phyloP scores from a whole-genome alignment of 2,888 invertebrate species.

The Boloria selene region DNA sequence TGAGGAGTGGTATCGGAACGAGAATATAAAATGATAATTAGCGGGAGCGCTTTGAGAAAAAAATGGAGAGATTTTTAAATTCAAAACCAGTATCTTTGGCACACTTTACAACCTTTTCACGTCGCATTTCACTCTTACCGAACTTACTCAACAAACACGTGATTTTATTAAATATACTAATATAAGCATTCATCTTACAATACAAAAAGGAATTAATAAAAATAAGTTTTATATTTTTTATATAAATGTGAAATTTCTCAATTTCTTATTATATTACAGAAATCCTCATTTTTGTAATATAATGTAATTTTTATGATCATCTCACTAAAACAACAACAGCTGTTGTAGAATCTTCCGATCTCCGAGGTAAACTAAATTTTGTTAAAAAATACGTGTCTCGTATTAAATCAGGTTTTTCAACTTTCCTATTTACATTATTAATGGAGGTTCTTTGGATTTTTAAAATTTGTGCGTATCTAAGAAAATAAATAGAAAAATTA shows the following conservation, averaged over 20 bases:
- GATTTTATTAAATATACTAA: neutral
- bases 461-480: neutral
- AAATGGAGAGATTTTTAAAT: slow-evolving; percentile 43
- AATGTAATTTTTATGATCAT: neutral
- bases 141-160: slow-evolving; percentile 27
- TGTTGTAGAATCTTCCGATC: neutral
- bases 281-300: no score
- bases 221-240: no score
- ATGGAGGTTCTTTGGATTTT: slow-evolving; percentile 1
- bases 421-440: slow-evolving; percentile 16
- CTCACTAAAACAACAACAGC: slow-evolving; percentile 1
- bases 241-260: no score
- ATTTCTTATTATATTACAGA: no score
- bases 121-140: slow-evolving; percentile 41
- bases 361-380: slow-evolving; percentile 6
- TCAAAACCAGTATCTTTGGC: slow-evolving; percentile 44
- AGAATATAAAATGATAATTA: slow-evolving; percentile 36
- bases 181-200: no score
- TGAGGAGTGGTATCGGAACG: slow-evolving; percentile 21
- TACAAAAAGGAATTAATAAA: no score
- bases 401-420: slow-evolving; percentile 7
- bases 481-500: no score
- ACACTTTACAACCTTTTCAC: slow-evolving; percentile 41
- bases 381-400: slow-evolving; percentile 15
- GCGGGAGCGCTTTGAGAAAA: slow-evolving; percentile 32